Evolutionary conservation across 1,140 invertebrate genomes (phyloP).

Genomic region (Macrosteles quadrilineatus): DNA sequence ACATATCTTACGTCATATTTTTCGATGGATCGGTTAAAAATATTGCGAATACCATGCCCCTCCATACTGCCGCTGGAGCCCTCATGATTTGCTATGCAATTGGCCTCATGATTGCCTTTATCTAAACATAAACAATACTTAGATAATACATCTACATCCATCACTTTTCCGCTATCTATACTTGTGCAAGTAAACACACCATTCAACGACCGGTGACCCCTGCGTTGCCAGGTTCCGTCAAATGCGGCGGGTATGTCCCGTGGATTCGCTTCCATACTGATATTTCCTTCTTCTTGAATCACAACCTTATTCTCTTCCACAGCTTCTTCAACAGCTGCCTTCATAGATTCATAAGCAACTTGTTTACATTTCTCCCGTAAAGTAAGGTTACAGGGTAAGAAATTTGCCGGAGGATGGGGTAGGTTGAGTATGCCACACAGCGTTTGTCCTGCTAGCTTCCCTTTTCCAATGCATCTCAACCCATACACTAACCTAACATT

Average conservation of each 20-base stretch:
- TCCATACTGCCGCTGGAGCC: slow-evolving; percentile 29
- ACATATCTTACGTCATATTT: slow-evolving; percentile 29
- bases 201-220: slow-evolving; percentile 26
- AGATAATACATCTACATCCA: slow-evolving; percentile 13
- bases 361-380: slow-evolving; percentile 5
- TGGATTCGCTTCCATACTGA: background rate
- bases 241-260: slow-evolving; percentile 31
- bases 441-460: slow-evolving; percentile 27
- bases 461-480: slow-evolving; percentile 30
- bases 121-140: slow-evolving; percentile 18
- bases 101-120: slow-evolving; percentile 18
- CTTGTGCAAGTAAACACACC: slow-evolving; percentile 19
- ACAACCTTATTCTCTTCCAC: slow-evolving; percentile 16
- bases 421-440: slow-evolving; percentile 34
- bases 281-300: background rate
- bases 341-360: slow-evolving; percentile 18
- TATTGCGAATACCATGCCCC: background rate
- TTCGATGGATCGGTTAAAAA: slow-evolving; percentile 17
- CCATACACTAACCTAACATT: slow-evolving; percentile 36
- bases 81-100: slow-evolving; percentile 8
- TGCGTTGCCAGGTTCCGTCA: slow-evolving; percentile 37
- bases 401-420: slow-evolving; percentile 31
- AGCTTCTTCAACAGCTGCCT: slow-evolving; percentile 19
- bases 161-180: slow-evolving; percentile 24
- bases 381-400: background rate